Percentiles rank a stretch among this genome's conserved stretches.
Evolutionary conservation across 2,888 invertebrate species (phyloP).

Genomic region (Tenthredo amoena): DNA sequence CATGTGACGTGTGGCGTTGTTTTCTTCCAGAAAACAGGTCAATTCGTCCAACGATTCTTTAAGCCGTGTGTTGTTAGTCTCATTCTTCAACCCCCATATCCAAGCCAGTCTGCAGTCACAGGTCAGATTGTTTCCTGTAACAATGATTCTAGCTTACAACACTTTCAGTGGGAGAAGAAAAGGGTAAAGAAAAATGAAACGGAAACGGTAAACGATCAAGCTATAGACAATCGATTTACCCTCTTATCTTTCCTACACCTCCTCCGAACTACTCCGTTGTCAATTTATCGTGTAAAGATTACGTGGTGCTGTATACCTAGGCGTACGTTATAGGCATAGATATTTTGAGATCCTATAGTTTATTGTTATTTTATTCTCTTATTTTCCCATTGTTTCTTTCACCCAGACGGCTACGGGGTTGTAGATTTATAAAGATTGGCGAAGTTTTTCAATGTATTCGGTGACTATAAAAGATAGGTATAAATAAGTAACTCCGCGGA

Average conservation of each 20-base stretch:
- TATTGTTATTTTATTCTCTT: neutral
- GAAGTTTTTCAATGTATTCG: slow-evolving; percentile 38
- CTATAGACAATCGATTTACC: slow-evolving; percentile 27
- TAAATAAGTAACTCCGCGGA: slow-evolving; percentile 3
- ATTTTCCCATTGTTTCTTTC: neutral
- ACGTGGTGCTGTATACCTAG: neutral
- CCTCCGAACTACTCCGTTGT: neutral
- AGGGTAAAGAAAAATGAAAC: slow-evolving; percentile 48
- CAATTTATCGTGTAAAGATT: slow-evolving; percentile 16
- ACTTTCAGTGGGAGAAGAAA: slow-evolving; percentile 60
- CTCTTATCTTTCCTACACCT: slow-evolving; percentile 14
- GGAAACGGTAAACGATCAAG: neutral
- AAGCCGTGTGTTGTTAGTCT: slow-evolving; percentile 86
- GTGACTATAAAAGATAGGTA: slow-evolving; percentile 13
- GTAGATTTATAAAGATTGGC: slow-evolving; percentile 23
- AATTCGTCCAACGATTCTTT: slow-evolving; percentile 85
- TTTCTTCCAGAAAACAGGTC: slow-evolving; percentile 84
- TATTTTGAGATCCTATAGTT: neutral
- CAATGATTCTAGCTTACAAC: slow-evolving; percentile 63
- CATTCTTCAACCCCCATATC: slow-evolving; percentile 88
- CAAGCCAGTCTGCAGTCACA: slow-evolving; percentile 92
- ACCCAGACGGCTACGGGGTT: neutral
- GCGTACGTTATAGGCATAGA: neutral
- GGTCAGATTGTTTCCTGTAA: slow-evolving; percentile 89
- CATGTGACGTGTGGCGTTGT: slow-evolving; percentile 68